These are phyloP conservation scores for Cinara cedri DNA, from an alignment of 2,888 invertebrate genomes.

Conservation along the genomic window DNA sequence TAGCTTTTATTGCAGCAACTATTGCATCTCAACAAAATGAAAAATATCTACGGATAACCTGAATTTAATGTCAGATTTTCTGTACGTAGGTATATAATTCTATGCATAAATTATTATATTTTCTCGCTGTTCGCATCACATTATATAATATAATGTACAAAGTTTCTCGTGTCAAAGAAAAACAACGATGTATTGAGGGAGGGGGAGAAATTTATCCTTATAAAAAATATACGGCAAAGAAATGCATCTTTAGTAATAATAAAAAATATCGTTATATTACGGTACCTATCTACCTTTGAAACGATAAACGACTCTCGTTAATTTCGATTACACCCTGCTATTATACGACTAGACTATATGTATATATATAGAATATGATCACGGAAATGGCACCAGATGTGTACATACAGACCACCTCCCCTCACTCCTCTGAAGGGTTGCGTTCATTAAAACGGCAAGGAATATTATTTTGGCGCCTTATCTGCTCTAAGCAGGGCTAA, in stretches of 20 bases:
- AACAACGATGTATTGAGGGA: not conserved
- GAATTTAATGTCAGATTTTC: not conserved
- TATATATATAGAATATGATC: too few relatives aligned
- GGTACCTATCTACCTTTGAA: conserved; percentile 3
- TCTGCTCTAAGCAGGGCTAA: conserved; percentile 41
- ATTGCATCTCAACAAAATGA: not conserved
- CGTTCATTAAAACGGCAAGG: conserved; percentile 42
- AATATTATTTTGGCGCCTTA: conserved; percentile 47
- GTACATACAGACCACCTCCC: conserved; percentile 15
- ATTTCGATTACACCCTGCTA: conserved; percentile 33
- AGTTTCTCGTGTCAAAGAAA: not conserved
- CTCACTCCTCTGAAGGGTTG: not conserved
- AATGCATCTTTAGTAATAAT: not conserved
- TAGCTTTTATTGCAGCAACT: conserved; percentile 8
- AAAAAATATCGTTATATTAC: not conserved
- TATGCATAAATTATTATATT: not conserved
- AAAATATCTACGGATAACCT: not conserved
- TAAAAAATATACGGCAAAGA: not conserved
- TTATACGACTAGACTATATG: too few relatives aligned
- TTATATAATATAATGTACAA: not conserved
- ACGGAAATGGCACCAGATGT: conserved; percentile 8
- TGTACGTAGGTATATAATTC: not conserved
- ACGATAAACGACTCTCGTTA: conserved; percentile 50
- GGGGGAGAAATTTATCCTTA: not conserved
- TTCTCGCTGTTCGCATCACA: too few relatives aligned